phyloP scores from a whole-genome alignment of 2,113 vertebrate genomes.

The Puffinus mauretanicus region DNA sequence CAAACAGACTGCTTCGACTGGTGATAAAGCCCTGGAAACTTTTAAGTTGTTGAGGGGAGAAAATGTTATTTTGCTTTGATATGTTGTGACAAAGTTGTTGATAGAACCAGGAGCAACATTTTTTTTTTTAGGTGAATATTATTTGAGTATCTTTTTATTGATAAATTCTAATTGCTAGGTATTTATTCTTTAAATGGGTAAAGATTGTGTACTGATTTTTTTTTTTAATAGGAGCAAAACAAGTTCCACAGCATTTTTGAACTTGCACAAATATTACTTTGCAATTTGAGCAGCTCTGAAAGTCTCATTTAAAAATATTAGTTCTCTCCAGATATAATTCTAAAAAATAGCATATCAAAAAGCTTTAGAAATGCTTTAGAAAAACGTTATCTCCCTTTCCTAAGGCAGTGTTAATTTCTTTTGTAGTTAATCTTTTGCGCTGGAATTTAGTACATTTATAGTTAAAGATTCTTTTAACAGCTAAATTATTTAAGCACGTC shows the following conservation, averaged over 20 bases:
- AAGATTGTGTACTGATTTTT: not conserved
- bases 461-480: constrained; percentile 82
- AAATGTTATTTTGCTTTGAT: constrained; percentile 7
- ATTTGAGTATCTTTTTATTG: not conserved
- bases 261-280: constrained; percentile 35
- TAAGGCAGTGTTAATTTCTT: constrained; percentile 82
- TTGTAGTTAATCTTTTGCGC: constrained; percentile 82
- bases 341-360: constrained; percentile 73
- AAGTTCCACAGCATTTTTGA: constrained; percentile 50
- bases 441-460: constrained; percentile 80
- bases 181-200: not conserved
- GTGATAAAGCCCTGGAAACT: constrained; percentile 55
- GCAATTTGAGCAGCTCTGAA: constrained; percentile 45
- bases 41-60: constrained; percentile 14
- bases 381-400: constrained; percentile 79
- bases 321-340: constrained; percentile 74
- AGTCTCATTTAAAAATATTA: constrained; percentile 78
- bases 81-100: not conserved
- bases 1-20: constrained; percentile 58
- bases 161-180: not conserved
- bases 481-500: constrained; percentile 78
- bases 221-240: constrained; percentile 6
- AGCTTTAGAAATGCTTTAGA: constrained; percentile 77
- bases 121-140: not conserved
- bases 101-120: not conserved